Base-by-base conservation (phyloP, 1,140 invertebrate species). In the Pissodes strobi region DNA sequence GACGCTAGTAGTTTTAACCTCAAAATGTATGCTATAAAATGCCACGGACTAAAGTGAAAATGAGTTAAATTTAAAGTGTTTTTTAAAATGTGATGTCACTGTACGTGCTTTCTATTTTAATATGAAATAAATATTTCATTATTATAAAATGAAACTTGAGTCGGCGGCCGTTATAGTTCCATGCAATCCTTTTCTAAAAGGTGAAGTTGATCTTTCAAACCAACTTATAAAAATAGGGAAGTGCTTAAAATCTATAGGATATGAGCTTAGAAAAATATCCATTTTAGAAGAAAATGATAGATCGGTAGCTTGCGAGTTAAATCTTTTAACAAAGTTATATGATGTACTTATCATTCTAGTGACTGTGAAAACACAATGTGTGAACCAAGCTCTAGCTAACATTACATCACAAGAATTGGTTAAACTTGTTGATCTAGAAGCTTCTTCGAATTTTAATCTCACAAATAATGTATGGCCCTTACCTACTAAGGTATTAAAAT, bases 291-390 rank as follows among this genome's bases (percentile, higher is more conserved):
- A 51, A 43, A 38, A 61, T 23, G 30, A 25, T 2, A 13, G 15
- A 15, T 15, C 5, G 2, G 10, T 52, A 37, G 46, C 46, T 13
- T 3, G 1, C 9, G 58, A 61, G 13, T 43, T 61, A 21, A 22
- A 37, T 2, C 15, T 41, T 17, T 25, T 61, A 15, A 23, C 46
- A 2, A 51, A 52, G 21, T 25, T 52, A 12, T 51, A 41, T 27
- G 45, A 61, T 52, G 21, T 61, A 25, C 34, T 52, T 9, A 52
- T 61, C 4, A 10, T 61, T n/a, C 4, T 51, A 18, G 12, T 18
- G 2, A 46, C 34, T 10, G 9, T 6, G 12, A 21, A 52, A 3
- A 30, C 19, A 2, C 25, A 15, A 22, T 37, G 25, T 49, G 30
- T 49, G 8, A 37, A 21, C 15, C 12, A 60, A 19, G 58, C 58